These are phyloP conservation scores for Neodiprion lecontei DNA, from an alignment of 1,140 invertebrate species.

Conservation along the genomic window DNA sequence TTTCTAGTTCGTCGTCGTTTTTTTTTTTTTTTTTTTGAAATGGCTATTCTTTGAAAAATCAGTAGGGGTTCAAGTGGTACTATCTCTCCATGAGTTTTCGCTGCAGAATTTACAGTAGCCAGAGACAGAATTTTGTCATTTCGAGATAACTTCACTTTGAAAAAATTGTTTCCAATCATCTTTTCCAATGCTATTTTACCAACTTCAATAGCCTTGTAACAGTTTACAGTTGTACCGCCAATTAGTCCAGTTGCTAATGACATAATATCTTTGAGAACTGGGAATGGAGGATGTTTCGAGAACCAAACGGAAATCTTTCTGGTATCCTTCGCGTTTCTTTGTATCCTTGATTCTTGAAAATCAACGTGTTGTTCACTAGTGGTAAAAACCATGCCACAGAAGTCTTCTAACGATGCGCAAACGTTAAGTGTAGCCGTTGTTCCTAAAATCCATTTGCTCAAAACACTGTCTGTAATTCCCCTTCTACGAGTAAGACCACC, in stretches of 20 bases:
- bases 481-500: slow-evolving; percentile 32
- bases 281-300: slow-evolving; percentile 17
- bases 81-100: slow-evolving; percentile 43
- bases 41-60: slow-evolving; percentile 51
- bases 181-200: slow-evolving; percentile 35
- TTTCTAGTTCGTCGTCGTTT: slow-evolving; percentile 35
- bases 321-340: slow-evolving; percentile 16
- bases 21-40: slow-evolving; percentile 34
- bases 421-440: background rate
- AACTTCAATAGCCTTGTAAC: slow-evolving; percentile 37
- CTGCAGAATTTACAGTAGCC: slow-evolving; percentile 14
- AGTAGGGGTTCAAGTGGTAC: slow-evolving; percentile 49
- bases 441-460: slow-evolving; percentile 14
- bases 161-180: slow-evolving; percentile 25
- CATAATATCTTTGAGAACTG: slow-evolving; percentile 35
- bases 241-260: slow-evolving; percentile 40
- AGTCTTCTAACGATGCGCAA: slow-evolving; percentile 19
- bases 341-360: background rate
- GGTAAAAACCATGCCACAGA: background rate
- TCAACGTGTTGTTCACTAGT: slow-evolving; percentile 23
- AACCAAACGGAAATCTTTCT: slow-evolving; percentile 17
- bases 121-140: slow-evolving; percentile 36
- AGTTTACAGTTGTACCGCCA: slow-evolving; percentile 33
- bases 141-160: slow-evolving; percentile 28
- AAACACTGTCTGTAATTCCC: slow-evolving; percentile 18